A percentile compares a stretch with the other conserved stretches of the same genome.
phyloP scores from a whole-genome alignment of 2,797 vertebrate genomes.

The Danio tinwini region DNA sequence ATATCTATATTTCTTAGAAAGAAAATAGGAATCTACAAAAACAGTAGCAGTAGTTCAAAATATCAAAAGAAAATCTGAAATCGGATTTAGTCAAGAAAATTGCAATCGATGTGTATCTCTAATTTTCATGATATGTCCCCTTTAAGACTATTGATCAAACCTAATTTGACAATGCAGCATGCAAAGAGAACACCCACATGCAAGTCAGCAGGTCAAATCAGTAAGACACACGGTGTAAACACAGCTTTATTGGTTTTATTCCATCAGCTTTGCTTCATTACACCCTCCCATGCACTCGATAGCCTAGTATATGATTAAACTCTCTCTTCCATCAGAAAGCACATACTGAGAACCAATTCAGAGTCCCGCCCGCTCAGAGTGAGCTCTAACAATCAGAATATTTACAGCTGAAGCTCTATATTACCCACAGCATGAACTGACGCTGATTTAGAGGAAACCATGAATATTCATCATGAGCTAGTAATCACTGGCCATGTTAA shows the following conservation, averaged over 20 bases:
- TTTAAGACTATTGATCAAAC: too few relatives aligned
- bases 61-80: too few relatives aligned
- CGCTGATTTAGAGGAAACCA: constrained; percentile 10
- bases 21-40: too few relatives aligned
- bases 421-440: not conserved
- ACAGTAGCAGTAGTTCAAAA: too few relatives aligned
- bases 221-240: constrained; percentile 33
- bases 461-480: not conserved
- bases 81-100: too few relatives aligned
- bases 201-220: constrained; percentile 17
- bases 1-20: too few relatives aligned
- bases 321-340: constrained; percentile 19
- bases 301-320: constrained; percentile 41
- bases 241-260: constrained; percentile 47
- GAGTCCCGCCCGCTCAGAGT: not conserved
- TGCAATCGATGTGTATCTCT: too few relatives aligned
- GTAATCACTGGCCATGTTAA: constrained; percentile 4
- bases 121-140: too few relatives aligned
- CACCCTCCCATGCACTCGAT: constrained; percentile 34
- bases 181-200: not conserved
- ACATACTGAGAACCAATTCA: constrained; percentile 19
- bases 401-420: not conserved
- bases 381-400: constrained; percentile 11
- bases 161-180: not conserved
- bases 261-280: constrained; percentile 48